Evolutionary conservation across 2,888 invertebrate genomes (phyloP), one percentile per base, ranked within the genome.

Genomic region (Bugulina stolonifera): DNA sequence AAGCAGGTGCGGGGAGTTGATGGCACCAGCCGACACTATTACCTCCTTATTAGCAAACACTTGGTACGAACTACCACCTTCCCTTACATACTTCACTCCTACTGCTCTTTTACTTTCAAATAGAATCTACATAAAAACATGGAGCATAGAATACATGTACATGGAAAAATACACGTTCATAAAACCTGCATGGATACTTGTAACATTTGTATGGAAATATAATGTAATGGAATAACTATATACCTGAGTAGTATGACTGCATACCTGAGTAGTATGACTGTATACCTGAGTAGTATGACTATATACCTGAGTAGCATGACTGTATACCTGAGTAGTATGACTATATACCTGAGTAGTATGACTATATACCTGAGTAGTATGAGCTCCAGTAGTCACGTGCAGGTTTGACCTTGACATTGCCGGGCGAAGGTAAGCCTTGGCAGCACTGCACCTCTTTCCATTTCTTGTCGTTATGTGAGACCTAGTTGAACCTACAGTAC

Each of bases 1-100:
- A 1, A 85, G 77, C 1, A 85, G 75, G 35, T 82, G 81, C 1
- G 85, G 81, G 0, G 84, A 80, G 55, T 81, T 83, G 1, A 85
- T 78, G 22, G 81, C 76, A 10, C 85, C 85, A 1, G 83, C 84
- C n/a, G 81, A 78, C 14, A 84, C 77, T 34, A 82, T 79, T 25
- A 83, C 79, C 73, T 81, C 80, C 73, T 77, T 77, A 35, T 73
- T 75, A 29, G 80, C 79, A 72, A 78, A 76, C 5, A 80, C 80
- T 0, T 74, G 75, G 32, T 55, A 70, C 27, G 77, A 73, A 54
- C 76, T 72, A 54, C 78, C 76, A 18, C 79, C 79, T 64, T 78
- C 77, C 54, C 77, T 76, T 1, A 77, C 71, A 69, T 79, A 80
- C 73, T 80, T 78, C 3, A 81, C 80, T 1, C 80, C 81, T 1